phyloP scores from a whole-genome alignment of 2,797 vertebrate species.

The Delichon dasypus region DNA sequence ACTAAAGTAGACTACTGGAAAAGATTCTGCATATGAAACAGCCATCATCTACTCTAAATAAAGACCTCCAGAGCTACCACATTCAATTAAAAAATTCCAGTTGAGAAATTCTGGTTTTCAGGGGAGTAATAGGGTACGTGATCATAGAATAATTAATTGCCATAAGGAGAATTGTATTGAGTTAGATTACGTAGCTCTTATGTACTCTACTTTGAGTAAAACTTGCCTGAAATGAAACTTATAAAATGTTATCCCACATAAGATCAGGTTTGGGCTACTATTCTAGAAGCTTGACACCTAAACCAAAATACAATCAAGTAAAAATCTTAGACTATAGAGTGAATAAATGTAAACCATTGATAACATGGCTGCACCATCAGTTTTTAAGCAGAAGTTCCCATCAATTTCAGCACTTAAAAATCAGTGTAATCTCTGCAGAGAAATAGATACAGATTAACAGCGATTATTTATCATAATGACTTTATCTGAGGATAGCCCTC shows the following conservation, averaged over 20 bases:
- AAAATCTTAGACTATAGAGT: background rate
- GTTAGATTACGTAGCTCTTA: background rate
- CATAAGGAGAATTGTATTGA: background rate
- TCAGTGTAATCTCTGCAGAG: constrained; percentile 7
- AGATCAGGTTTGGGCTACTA: background rate
- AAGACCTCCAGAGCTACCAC: background rate
- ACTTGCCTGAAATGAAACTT: background rate
- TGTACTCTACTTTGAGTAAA: background rate
- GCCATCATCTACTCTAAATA: background rate
- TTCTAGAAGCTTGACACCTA: background rate
- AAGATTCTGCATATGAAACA: background rate
- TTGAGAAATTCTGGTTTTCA: constrained; percentile 2
- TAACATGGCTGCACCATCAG: background rate
- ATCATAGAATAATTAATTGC: constrained; percentile 12
- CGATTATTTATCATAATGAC: constrained; percentile 15
- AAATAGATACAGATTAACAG: constrained; percentile 10
- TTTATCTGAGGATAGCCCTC: background rate
- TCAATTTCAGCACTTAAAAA: constrained; percentile 41
- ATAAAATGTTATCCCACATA: background rate
- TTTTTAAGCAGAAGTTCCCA: constrained; percentile 6
- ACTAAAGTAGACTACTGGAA: background rate
- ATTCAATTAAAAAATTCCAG: background rate
- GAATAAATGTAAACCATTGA: constrained; percentile 9
- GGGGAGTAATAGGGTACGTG: background rate
- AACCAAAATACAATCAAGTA: background rate